Evolutionary conservation across 2,113 vertebrate species (phyloP).

Genomic region (Xyrauchen texanus): DNA sequence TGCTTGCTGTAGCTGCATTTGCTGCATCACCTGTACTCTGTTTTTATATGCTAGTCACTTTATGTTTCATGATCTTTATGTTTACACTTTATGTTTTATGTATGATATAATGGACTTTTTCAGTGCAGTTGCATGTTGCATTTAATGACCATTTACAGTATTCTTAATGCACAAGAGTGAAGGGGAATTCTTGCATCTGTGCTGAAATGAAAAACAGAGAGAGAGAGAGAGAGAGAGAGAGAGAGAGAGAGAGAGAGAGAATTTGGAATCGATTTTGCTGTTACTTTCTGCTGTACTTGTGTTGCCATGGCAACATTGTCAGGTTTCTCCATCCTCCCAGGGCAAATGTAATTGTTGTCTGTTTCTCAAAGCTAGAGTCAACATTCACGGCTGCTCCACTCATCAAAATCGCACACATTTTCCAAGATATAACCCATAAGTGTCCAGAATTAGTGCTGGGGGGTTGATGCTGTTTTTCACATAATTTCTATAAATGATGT

Average conservation of each 20-base stretch:
- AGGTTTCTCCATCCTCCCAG: conserved; percentile 77
- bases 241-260: conserved; percentile 38
- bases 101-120: too few species aligned
- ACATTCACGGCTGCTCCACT: conserved; percentile 54
- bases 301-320: conserved; percentile 82
- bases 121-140: neutral
- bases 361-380: conserved; percentile 70
- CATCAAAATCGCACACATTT: conserved; percentile 33
- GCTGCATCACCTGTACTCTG: conserved; percentile 74
- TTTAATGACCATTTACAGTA: conserved; percentile 12
- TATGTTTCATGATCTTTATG: too few species aligned
- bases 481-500: too few species aligned
- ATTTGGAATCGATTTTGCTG: conserved; percentile 78
- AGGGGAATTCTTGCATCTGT: conserved; percentile 60
- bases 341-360: conserved; percentile 81
- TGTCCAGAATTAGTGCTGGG: neutral
- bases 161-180: conserved; percentile 15
- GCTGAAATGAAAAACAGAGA: conserved; percentile 64
- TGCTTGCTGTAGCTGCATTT: conserved; percentile 54
- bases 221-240: neutral
- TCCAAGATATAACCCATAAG: conserved; percentile 21
- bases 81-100: too few species aligned
- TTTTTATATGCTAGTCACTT: too few species aligned
- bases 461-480: too few species aligned
- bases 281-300: conserved; percentile 79